A percentile compares a stretch with the other conserved stretches of the same genome.
Conservation (phyloP, 1,140 invertebrate species). For the Papilio aristodemus region DNA sequence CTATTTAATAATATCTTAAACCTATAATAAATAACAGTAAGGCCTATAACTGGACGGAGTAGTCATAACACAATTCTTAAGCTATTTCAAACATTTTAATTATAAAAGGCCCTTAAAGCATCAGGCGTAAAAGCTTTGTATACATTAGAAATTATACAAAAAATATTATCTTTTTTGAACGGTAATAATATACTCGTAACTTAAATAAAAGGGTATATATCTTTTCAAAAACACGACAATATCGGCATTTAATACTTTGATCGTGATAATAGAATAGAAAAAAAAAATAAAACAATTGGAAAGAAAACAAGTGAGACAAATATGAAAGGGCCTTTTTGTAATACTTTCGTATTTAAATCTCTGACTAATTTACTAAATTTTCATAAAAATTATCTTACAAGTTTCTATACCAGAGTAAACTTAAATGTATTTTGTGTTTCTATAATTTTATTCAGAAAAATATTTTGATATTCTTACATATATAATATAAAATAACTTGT, state of each 20-base stretch:
- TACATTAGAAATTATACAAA: no score
- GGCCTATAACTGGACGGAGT: slow-evolving; percentile 67
- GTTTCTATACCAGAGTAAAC: neutral
- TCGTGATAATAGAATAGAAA: no score
- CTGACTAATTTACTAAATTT: neutral
- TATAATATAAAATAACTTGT: neutral
- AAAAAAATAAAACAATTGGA: neutral
- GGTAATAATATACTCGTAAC: no score
- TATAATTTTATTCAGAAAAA: neutral
- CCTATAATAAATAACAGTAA: slow-evolving; percentile 75
- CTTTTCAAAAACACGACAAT: no score
- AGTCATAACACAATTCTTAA: slow-evolving; percentile 35
- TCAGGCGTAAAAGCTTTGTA: no score
- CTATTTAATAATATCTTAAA: slow-evolving; percentile 44
- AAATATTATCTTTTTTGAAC: no score
- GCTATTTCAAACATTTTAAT: neutral
- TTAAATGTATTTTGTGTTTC: neutral
- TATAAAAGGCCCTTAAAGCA: neutral
- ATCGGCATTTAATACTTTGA: no score
- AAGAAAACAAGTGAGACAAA: neutral
- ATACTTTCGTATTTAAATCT: neutral
- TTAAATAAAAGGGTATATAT: no score
- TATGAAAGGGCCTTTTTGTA: neutral
- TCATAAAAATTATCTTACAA: neutral
- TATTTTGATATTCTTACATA: neutral